A percentile compares a stretch with the other conserved stretches of the same genome.
Conservation (phyloP, 2,888 invertebrate species). For the Marasmarcha lunaedactyla region DNA sequence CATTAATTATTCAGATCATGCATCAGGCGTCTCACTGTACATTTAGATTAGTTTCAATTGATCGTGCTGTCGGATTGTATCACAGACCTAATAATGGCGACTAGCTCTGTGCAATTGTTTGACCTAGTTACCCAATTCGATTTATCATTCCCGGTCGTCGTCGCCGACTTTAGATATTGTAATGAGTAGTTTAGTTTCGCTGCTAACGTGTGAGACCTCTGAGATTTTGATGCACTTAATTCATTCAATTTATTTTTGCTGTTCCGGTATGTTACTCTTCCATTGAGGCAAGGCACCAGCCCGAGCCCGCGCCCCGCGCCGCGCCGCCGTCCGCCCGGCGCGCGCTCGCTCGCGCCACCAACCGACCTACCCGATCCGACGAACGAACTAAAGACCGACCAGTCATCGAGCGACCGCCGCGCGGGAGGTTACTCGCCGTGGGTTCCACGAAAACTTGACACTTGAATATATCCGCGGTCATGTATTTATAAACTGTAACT, state of each 20-base stretch:
- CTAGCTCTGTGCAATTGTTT: neutral
- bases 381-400: too few relatives aligned
- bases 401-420: constrained; percentile 61
- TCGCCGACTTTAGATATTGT: too few relatives aligned
- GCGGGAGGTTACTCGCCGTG: constrained; percentile 21
- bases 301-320: constrained; percentile 22
- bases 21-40: too few relatives aligned
- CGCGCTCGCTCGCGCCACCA: constrained; percentile 11
- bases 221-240: too few relatives aligned
- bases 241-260: constrained; percentile 21
- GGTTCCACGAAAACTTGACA: constrained; percentile 19
- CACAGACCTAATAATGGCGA: neutral
- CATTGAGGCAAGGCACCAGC: constrained; percentile 17
- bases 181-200: too few relatives aligned
- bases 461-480: constrained; percentile 51
- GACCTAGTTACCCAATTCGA: constrained; percentile 1
- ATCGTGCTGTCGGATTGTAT: neutral
- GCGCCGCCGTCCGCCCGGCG: constrained; percentile 18
- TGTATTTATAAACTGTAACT: constrained; percentile 43
- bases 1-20: too few relatives aligned
- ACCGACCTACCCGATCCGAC: constrained; percentile 20
- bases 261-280: constrained; percentile 15
- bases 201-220: too few relatives aligned
- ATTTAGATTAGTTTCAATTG: too few relatives aligned
- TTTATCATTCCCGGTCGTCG: constrained; percentile 7